phyloP scores from a whole-genome alignment of 2,888 invertebrate species.

The Hololepta plana region DNA sequence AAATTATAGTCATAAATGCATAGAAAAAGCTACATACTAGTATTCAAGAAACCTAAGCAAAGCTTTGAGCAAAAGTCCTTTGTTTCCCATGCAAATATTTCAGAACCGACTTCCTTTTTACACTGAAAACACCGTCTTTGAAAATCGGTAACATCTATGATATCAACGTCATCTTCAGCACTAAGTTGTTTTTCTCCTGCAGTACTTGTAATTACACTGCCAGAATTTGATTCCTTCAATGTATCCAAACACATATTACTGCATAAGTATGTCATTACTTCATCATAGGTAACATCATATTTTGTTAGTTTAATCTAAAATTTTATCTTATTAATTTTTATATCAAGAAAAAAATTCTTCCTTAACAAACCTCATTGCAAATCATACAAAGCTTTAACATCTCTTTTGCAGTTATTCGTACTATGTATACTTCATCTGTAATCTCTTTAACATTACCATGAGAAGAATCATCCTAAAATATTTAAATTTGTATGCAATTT shows the following conservation, averaged over 20 bases:
- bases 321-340: too few relatives aligned
- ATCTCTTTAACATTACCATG: too few relatives aligned
- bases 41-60: slow-evolving; percentile 43
- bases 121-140: slow-evolving; percentile 31
- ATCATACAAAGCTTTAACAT: too few relatives aligned
- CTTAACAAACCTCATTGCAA: too few relatives aligned
- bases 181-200: slow-evolving; percentile 15
- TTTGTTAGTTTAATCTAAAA: slow-evolving; percentile 6
- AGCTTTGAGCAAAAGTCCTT: slow-evolving; percentile 86
- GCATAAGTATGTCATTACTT: slow-evolving; percentile 4
- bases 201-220: too few relatives aligned
- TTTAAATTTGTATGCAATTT: too few relatives aligned
- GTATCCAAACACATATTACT: slow-evolving; percentile 3
- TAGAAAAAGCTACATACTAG: slow-evolving; percentile 2
- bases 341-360: too few relatives aligned
- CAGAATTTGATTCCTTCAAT: too few relatives aligned
- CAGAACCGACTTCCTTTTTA: slow-evolving; percentile 33
- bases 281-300: slow-evolving; percentile 1
- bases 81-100: slow-evolving; percentile 58
- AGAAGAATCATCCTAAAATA: too few relatives aligned
- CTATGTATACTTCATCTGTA: too few relatives aligned
- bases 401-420: too few relatives aligned
- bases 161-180: slow-evolving; percentile 8
- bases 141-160: slow-evolving; percentile 13
- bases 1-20: slow-evolving; percentile 9